Conservation (phyloP, 2,797 vertebrate genomes). For the Capromys pilorides region DNA sequence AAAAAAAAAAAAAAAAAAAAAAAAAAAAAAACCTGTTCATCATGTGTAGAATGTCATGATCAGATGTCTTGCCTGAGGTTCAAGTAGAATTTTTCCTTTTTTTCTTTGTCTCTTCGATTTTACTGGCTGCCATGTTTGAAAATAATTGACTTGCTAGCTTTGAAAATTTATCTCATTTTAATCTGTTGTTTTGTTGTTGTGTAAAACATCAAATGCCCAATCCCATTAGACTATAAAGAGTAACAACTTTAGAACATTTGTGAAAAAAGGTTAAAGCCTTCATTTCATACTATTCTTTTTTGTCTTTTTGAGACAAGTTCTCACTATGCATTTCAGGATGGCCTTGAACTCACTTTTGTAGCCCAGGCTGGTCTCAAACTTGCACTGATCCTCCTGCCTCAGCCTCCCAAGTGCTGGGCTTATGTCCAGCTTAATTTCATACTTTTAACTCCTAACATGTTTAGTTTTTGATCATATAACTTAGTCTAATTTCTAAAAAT, state of each 20-base stretch:
- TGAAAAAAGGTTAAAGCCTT: background rate
- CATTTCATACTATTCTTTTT: too few species aligned
- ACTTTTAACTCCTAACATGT: conserved; percentile 1
- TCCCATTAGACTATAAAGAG: background rate
- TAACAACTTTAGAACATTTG: background rate
- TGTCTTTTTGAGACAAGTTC: too few species aligned
- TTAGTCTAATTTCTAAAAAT: conserved; percentile 14
- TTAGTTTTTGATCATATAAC: background rate
- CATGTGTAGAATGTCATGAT: background rate
- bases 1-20: too few species aligned
- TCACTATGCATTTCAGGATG: too few species aligned
- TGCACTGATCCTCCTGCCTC: too few species aligned
- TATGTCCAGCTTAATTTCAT: too few species aligned
- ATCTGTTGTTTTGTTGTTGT: background rate
- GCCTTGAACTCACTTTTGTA: too few species aligned
- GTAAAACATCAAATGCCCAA: conserved; percentile 6
- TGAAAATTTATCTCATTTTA: conserved; percentile 4
- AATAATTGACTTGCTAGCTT: background rate
- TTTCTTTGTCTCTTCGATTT: background rate
- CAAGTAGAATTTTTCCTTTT: background rate
- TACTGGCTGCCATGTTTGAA: background rate
- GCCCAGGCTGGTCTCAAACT: too few species aligned
- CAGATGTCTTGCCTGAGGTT: background rate
- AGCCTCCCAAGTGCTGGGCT: too few species aligned
- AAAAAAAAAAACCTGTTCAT: background rate